Percentiles rank a stretch among this genome's conserved stretches.
These are phyloP conservation scores for Thalpophila matura DNA, from an alignment of 2,888 invertebrate species.

Conservation along the genomic window DNA sequence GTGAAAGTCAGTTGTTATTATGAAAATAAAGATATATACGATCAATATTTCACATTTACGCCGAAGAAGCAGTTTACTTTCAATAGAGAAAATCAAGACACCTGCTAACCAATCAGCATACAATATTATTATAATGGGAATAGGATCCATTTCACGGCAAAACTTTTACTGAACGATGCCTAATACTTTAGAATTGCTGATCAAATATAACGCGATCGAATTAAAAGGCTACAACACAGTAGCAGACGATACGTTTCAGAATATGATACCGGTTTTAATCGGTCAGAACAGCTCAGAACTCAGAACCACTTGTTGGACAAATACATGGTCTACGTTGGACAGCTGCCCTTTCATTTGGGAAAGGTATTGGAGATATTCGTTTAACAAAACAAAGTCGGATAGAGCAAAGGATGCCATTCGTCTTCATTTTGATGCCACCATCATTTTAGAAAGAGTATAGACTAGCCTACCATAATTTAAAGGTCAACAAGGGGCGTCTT, in stretches of 20 bases:
- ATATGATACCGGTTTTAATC: constrained; percentile 94
- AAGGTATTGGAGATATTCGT: constrained; percentile 93
- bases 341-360: constrained; percentile 95
- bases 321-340: constrained; percentile 91
- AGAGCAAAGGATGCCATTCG: constrained; percentile 95
- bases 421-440: constrained; percentile 93
- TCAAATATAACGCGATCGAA: constrained; percentile 92
- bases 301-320: constrained; percentile 90
- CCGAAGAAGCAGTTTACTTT: constrained; percentile 75
- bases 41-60: constrained; percentile 92
- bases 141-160: constrained; percentile 95
- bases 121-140: constrained; percentile 94
- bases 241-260: constrained; percentile 96
- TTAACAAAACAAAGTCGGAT: constrained; percentile 94
- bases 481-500: constrained; percentile 91
- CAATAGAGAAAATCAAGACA: constrained; percentile 38
- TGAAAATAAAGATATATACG: constrained; percentile 86
- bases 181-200: constrained; percentile 90
- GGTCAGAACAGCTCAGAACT: constrained; percentile 92
- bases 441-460: constrained; percentile 92
- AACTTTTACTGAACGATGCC: constrained; percentile 96
- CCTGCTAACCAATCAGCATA: constrained; percentile 68
- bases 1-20: constrained; percentile 92
- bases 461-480: constrained; percentile 91
- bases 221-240: constrained; percentile 96